Conservation (phyloP, 2,113 vertebrate species). For the Bos javanicus region DNA sequence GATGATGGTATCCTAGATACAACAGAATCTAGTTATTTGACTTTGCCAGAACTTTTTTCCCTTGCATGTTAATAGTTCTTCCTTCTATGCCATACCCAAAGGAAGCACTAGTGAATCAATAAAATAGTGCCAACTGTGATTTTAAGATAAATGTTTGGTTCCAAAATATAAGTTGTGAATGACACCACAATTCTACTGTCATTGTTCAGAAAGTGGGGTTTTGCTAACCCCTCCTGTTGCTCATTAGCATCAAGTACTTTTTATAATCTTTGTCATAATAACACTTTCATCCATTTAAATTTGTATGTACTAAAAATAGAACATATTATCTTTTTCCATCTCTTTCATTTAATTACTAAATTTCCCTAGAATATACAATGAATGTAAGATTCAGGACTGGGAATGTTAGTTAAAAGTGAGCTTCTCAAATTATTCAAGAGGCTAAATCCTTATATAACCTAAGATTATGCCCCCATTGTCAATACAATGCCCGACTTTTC, state of each 20-base stretch:
- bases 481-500: not conserved
- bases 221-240: not conserved
- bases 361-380: not conserved
- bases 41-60: not conserved
- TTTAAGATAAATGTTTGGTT: not conserved
- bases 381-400: not conserved
- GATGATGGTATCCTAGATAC: not conserved
- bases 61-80: not conserved
- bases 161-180: not conserved
- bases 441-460: not conserved
- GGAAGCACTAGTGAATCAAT: not conserved
- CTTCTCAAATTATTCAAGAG: not conserved
- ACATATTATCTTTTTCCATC: constrained; percentile 23
- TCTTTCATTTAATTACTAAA: constrained; percentile 16
- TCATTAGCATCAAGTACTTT: not conserved
- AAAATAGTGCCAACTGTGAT: not conserved
- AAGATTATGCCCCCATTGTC: not conserved
- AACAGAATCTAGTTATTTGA: not conserved
- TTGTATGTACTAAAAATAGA: constrained; percentile 6
- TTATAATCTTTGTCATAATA: constrained; percentile 1
- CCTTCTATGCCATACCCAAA: not conserved
- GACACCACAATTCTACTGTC: not conserved
- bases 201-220: constrained; percentile 8
- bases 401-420: not conserved
- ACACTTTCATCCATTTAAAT: constrained; percentile 31